Conservation (phyloP, 2,888 invertebrate species). For the Anthrax anthrax region DNA sequence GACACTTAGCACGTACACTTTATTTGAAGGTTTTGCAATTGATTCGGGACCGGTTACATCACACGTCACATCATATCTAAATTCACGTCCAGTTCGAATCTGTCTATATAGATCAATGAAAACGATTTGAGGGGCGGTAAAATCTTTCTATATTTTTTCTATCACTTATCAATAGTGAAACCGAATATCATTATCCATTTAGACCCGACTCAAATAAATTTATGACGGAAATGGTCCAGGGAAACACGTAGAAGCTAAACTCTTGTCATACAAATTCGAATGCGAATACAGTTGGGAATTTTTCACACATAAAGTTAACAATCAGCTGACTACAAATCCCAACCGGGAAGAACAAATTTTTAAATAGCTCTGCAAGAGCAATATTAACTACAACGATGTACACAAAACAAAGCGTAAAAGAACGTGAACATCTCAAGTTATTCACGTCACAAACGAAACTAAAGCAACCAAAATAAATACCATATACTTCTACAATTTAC, state of each 20-base stretch:
- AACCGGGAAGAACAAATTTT: constrained; percentile 1
- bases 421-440: constrained; percentile 33
- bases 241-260: constrained; percentile 5
- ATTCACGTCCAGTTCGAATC: not conserved
- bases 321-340: constrained; percentile 6
- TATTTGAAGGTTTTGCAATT: not conserved
- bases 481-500: not conserved
- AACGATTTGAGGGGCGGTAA: not conserved
- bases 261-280: constrained; percentile 5
- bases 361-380: not conserved
- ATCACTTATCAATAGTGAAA: not conserved
- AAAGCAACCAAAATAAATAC: constrained; percentile 15
- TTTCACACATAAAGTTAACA: constrained; percentile 1
- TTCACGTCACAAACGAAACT: constrained; percentile 37
- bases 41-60: not conserved
- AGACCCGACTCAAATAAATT: constrained; percentile 1
- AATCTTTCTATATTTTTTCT: not conserved
- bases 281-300: constrained; percentile 1
- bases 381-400: not conserved
- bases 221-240: constrained; percentile 5
- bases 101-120: not conserved
- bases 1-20: constrained; percentile 4
- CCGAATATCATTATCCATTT: not conserved
- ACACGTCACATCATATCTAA: not conserved
- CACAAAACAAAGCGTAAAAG: constrained; percentile 4